Evolutionary conservation across 1,140 invertebrate genomes (phyloP).

Genomic region (Augochlora pura): DNA sequence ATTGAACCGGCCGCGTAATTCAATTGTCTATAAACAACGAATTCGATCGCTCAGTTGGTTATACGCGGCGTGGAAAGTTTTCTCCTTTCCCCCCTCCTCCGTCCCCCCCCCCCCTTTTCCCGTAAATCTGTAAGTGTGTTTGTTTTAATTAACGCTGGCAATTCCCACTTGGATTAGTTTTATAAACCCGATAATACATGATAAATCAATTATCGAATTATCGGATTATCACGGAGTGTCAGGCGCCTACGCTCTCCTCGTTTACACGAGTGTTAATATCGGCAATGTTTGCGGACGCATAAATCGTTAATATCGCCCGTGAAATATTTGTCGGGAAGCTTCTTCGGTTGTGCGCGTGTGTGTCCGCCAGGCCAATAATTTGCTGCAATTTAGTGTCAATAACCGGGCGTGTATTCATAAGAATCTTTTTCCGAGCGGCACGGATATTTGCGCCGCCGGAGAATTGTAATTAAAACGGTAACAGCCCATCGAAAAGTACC

Average conservation of each 20-base stretch:
- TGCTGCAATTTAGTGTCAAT: background rate
- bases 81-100: no score
- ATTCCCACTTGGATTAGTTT: conserved; percentile 65
- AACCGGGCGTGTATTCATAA: background rate
- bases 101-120: no score
- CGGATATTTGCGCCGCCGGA: background rate
- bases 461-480: background rate
- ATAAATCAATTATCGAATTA: conserved; percentile 76
- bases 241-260: conserved; percentile 40
- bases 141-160: conserved; percentile 63
- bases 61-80: conserved; percentile 19
- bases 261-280: conserved; percentile 56
- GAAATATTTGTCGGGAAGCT: conserved; percentile 61
- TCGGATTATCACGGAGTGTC: conserved; percentile 63
- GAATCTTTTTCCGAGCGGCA: background rate
- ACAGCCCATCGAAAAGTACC: no score
- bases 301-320: conserved; percentile 59
- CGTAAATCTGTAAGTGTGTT: conserved; percentile 42
- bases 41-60: conserved; percentile 17
- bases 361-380: background rate
- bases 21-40: conserved; percentile 11
- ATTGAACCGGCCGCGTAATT: background rate
- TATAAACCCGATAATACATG: conserved; percentile 67
- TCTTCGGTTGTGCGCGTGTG: background rate
- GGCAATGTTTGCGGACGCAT: conserved; percentile 56